phyloP scores from a whole-genome alignment of 2,113 vertebrate genomes.

The Nesospiza acunhae region DNA sequence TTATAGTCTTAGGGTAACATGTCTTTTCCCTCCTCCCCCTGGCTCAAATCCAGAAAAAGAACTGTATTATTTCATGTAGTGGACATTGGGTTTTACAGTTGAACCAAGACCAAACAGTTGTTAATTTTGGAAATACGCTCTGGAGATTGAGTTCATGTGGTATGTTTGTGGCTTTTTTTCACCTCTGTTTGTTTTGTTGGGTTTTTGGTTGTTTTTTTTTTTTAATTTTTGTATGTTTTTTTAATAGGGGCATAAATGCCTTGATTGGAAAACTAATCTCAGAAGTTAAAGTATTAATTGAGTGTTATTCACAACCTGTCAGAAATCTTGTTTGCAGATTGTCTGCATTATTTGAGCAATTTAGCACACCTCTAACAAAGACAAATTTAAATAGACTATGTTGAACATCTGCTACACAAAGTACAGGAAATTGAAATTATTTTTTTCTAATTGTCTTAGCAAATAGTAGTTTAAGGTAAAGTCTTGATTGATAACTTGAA shows the following conservation, averaged over 20 bases:
- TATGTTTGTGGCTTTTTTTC: background rate
- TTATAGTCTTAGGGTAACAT: background rate
- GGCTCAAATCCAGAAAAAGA: background rate
- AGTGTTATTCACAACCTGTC: conserved; percentile 63
- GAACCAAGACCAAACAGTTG: conserved; percentile 24
- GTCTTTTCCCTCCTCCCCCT: background rate
- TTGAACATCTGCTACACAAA: conserved; percentile 54
- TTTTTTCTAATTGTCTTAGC: background rate
- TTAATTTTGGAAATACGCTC: conserved; percentile 25
- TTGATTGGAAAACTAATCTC: conserved; percentile 40
- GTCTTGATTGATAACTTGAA: conserved; percentile 15
- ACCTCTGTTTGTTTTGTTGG: background rate
- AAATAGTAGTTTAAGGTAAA: background rate
- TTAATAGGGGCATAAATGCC: background rate
- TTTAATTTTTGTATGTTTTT: background rate
- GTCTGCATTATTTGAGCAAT: conserved; percentile 62
- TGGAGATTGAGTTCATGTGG: background rate
- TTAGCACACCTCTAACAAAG: conserved; percentile 59
- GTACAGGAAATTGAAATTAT: background rate
- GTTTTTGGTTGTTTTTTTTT: background rate
- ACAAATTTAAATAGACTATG: conserved; percentile 39
- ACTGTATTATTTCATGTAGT: background rate
- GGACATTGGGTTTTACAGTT: background rate
- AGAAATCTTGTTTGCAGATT: conserved; percentile 65
- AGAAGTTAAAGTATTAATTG: conserved; percentile 50